These are phyloP conservation scores for Silurus asotus DNA, from an alignment of 2,113 vertebrate genomes.

Conservation along the genomic window DNA sequence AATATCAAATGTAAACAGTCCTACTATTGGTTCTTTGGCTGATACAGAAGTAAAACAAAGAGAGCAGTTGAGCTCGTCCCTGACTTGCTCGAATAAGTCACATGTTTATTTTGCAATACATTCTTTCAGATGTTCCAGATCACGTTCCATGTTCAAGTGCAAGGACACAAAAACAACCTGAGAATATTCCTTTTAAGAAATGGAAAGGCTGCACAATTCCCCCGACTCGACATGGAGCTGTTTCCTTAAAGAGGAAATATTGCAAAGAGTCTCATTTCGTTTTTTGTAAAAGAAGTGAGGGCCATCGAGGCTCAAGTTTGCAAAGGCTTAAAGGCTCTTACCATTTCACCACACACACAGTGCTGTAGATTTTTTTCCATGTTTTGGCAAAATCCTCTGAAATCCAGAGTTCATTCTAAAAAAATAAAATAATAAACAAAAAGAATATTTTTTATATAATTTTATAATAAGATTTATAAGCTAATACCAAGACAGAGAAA, in stretches of 20 bases:
- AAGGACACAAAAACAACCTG: not conserved
- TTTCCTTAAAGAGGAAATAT: slow-evolving; percentile 28
- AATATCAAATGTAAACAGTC: not conserved
- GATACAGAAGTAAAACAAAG: not conserved
- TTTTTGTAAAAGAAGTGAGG: slow-evolving; percentile 15
- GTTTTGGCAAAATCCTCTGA: slow-evolving; percentile 82
- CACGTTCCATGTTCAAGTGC: not conserved
- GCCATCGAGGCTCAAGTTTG: not conserved
- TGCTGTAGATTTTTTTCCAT: slow-evolving; percentile 83
- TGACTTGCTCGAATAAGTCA: not conserved
- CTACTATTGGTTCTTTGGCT: not conserved
- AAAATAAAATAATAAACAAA: slow-evolving; percentile 35
- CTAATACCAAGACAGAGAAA: not conserved
- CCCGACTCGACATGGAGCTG: not conserved
- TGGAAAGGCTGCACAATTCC: not conserved
- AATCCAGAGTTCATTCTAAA: slow-evolving; percentile 87
- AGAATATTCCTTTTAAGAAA: not conserved
- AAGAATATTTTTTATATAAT: too few relatives aligned
- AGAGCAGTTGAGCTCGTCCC: not conserved
- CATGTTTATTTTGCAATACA: slow-evolving; percentile 12
- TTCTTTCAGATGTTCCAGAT: not conserved
- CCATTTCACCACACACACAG: slow-evolving; percentile 89
- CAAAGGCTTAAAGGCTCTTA: slow-evolving; percentile 64
- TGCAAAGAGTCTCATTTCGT: slow-evolving; percentile 22
- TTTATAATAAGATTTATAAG: not conserved